A percentile compares a stretch with the other conserved stretches of the same genome.
phyloP scores from a whole-genome alignment of 2,113 vertebrate species.

The Turdus rufiventris region DNA sequence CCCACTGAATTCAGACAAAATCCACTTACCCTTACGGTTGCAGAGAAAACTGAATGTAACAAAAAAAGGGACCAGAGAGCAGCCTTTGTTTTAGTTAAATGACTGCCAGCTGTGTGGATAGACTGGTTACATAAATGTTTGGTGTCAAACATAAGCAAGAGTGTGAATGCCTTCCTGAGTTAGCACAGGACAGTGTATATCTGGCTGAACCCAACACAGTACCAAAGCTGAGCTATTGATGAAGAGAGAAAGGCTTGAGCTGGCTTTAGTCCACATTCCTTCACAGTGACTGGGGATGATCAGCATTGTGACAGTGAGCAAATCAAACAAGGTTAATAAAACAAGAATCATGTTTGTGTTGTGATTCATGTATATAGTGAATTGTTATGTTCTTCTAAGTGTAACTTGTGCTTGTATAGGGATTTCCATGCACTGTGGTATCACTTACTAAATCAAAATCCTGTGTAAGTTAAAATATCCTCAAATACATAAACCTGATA shows the following conservation, averaged over 20 bases:
- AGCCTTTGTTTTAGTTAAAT: not conserved
- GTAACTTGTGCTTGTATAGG: not conserved
- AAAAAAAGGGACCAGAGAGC: not conserved
- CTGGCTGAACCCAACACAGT: not conserved
- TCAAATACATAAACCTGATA: not conserved
- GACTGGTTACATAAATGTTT: not conserved
- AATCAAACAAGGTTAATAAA: not conserved
- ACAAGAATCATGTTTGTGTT: not conserved
- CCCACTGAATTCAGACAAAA: not conserved
- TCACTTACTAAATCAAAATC: not conserved
- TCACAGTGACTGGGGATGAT: not conserved
- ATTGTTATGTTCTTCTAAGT: not conserved
- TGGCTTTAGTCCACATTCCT: not conserved
- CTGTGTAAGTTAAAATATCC: not conserved
- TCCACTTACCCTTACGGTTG: not conserved
- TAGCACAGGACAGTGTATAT: not conserved
- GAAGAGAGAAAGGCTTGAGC: not conserved
- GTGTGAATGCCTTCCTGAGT: not conserved
- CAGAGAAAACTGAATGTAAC: not conserved
- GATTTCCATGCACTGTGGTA: not conserved
- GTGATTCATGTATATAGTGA: not conserved
- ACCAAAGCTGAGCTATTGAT: not conserved
- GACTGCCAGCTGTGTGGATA: not conserved
- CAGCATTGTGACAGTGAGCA: not conserved
- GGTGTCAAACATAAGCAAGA: not conserved